Evolutionary conservation across 2,797 vertebrate species (phyloP), one percentile per base, ranked within the genome.

Genomic region (Myotis daubentonii): DNA sequence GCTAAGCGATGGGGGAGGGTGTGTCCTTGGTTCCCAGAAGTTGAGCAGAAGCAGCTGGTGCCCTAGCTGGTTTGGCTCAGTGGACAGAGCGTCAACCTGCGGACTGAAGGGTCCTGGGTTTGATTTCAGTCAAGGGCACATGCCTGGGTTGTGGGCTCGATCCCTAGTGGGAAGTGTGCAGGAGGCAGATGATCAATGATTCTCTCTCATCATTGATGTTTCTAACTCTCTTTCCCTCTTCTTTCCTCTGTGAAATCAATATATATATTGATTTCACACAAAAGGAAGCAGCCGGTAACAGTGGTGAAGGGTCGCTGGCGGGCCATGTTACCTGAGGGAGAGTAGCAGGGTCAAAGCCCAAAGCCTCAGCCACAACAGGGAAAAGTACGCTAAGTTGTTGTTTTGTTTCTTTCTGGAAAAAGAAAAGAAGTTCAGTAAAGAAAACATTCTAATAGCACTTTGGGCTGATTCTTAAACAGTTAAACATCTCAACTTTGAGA

Each of bases 381-480:
- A 60, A 75, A 28, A 17, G 2, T 55, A 68, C 44, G 19, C 3
- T 51, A 17, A n/a, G 62, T 30, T 13, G 23, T 57, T 55, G 11
- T 25, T 36, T 25, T 25, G 20, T 75, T 49, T 49, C n/a, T 75
- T 60, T 47, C 44, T 78, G 17, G 47, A 72, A 53, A 68, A 87
- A 81, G 81, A 79, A 57, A 81, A 23, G 53, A 85, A 23, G 15
- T 71, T 78, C 38, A 60, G 17, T 51, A 41, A 86, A 91, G 28
- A 55, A 33, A n/a, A 66, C 72, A 72, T 41, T 79, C 79, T 36
- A 65, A 30, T 74, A 28, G 15, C 66, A 41, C 17, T 33, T 88
- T 84, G 33, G 49, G 22, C 38, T 88, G 33, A 20, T 80, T 88
- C 83, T 79, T n/a, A 36, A 28, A 83, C 22, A 16, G 28, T 87